Evolutionary conservation across 2,113 vertebrate genomes (phyloP), one percentile per base, ranked within the genome.

Genomic region (Scytalopus superciliaris): DNA sequence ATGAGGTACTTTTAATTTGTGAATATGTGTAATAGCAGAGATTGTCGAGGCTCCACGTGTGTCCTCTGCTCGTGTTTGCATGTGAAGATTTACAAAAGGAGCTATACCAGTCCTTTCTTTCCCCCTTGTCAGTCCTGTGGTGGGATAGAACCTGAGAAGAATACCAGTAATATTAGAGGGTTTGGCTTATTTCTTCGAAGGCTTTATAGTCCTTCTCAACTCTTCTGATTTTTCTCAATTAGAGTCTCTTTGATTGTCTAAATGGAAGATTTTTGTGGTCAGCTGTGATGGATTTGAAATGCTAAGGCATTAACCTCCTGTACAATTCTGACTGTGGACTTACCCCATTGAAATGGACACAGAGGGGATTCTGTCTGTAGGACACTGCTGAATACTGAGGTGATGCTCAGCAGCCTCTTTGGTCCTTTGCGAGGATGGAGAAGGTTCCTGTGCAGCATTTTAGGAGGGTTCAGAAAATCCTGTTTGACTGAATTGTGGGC

Each of bases 51-150:
- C 39, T 84, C 37, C 16, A 10, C 2, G 0, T 3, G 8, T 62
- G 52, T 49, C 53, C 40, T 85, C 0, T 76, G 19, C 18, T 68
- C 9, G 3, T 9, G 40, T 87, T 73, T 75, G 12, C 15, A 5
- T 57, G 12, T 33, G 64, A 56, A 59, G 44, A 19, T 63, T 74
- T 74, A 57, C 14, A 30, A 31, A 81, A 75, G 47, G 44, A 84
- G 27, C 6, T 75, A 1, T 63, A 37, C 37, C 25, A 66, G 18
- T 50, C 52, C 6, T 30, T 89, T 33, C 21, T 55, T 83, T 74
- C 33, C 18, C 12, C 16, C 0, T 0, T 37, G 17, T 63, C 63
- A 49, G 19, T 45, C 7, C 35, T 55, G 25, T 30, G 42, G 14
- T 72, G 47, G 23, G 14, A 42, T 27, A 63, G 76, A 77, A 70